These are phyloP conservation scores for Hydra vulgaris DNA, from an alignment of 30 jellyfish, hydroid and myxozoan genomes.

Conservation along the genomic window DNA sequence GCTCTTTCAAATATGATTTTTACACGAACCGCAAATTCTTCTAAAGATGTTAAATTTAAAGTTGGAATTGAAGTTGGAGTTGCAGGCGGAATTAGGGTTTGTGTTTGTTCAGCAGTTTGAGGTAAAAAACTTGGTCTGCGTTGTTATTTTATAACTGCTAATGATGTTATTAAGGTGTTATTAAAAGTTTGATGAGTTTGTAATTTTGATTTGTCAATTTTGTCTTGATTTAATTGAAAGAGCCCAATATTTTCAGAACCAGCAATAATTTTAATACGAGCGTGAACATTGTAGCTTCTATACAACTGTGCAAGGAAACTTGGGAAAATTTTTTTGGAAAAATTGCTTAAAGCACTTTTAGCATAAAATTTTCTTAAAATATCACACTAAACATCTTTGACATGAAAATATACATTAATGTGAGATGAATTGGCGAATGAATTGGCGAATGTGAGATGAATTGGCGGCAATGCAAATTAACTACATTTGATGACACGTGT, in stretches of 20 bases:
- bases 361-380: not conserved
- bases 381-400: too few relatives aligned
- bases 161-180: not conserved
- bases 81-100: not conserved
- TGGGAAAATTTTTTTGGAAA: too few relatives aligned
- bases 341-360: not conserved
- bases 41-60: not conserved
- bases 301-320: not conserved
- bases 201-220: not conserved
- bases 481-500: too few relatives aligned
- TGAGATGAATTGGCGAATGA: too few relatives aligned
- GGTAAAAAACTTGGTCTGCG: not conserved
- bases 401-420: too few relatives aligned
- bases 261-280: not conserved
- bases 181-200: not conserved
- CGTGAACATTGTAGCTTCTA: not conserved
- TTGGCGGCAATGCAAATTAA: too few relatives aligned
- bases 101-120: not conserved
- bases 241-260: not conserved
- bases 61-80: not conserved
- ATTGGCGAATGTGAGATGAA: too few relatives aligned
- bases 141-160: not conserved
- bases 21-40: not conserved
- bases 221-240: not conserved
- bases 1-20: not conserved